Evolutionary conservation across 1,140 invertebrate species (phyloP), one percentile per base, ranked within the genome.

Genomic region (Drosophila fuyamai): DNA sequence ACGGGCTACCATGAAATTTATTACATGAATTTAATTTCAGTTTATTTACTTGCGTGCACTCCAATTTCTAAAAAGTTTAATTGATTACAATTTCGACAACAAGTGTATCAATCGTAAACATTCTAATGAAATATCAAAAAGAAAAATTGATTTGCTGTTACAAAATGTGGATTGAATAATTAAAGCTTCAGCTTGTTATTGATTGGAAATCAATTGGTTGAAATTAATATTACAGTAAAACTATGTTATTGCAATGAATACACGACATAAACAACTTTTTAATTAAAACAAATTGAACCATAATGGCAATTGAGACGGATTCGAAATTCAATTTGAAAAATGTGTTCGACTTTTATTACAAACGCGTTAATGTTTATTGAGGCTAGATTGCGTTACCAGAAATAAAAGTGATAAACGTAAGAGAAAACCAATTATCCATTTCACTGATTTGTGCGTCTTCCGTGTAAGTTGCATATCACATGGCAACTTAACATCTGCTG

Each of bases 401-500:
- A 6, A 40, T 40, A 40, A 61, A 55, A 57, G 13, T 23, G 13
- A 4, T 4, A 0, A 23, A 23, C 8, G 56, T 48, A 47, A 48
- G 14, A 36, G 1, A 6, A n/a, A 14, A 5, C n/a, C 4, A 40
- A 41, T 41, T 14, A 41, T 14, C 5, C 18, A 40, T 18, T 36
- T 63, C 13, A 66, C 43, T 14, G 14, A 32, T n/a, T 14, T n/a
- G 12, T 13, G 14, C 6, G 36, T 63, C 59, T 36, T 40, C 38
- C 7, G 35, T 41, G 3, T 73, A 73, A 61, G 53, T 40, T 35
- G 27, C 32, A 23, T 43, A 36, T 61, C 65, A 65, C 46, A 63
- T 63, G 60, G 50, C 60, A 53, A 23, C 48, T 48, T 29, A 70
- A 12, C 57, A 63, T 65, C 67, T 78, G 66, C 58, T 79, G 44